These are phyloP conservation scores for Esperia sulphurella DNA, from an alignment of 2,888 invertebrate genomes.

Conservation along the genomic window DNA sequence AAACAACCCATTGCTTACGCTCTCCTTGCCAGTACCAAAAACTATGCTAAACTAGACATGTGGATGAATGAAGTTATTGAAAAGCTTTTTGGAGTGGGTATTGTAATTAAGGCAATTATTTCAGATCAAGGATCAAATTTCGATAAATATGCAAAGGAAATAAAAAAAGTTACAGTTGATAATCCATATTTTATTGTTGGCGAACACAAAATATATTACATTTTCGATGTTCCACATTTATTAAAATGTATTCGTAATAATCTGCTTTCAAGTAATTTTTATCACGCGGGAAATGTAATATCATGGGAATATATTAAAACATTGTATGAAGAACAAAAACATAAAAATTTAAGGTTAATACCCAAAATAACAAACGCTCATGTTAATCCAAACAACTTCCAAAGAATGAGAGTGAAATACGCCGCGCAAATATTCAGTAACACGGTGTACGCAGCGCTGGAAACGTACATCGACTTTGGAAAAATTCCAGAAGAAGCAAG, in stretches of 20 bases:
- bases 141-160: constrained; percentile 3
- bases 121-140: too few relatives aligned
- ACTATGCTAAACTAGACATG: constrained; percentile 1
- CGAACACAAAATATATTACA: constrained; percentile 11
- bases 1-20: constrained; percentile 9
- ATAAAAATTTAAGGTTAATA: neutral
- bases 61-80: constrained; percentile 8
- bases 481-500: neutral
- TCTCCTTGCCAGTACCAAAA: constrained; percentile 4
- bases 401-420: neutral
- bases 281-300: constrained; percentile 3
- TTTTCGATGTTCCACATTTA: constrained; percentile 14
- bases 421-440: neutral
- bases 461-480: neutral
- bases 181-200: constrained; percentile 12
- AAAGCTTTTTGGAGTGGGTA: constrained; percentile 6
- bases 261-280: constrained; percentile 9
- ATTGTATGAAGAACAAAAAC: neutral
- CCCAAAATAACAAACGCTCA: too few relatives aligned
- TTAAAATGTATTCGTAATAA: constrained; percentile 11
- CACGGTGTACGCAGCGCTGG: neutral
- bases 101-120: constrained; percentile 5
- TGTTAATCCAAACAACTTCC: neutral
- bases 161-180: constrained; percentile 5
- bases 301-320: constrained; percentile 9